Base-by-base conservation (phyloP, 2,888 invertebrate species). In the Candidula unifasciata region DNA sequence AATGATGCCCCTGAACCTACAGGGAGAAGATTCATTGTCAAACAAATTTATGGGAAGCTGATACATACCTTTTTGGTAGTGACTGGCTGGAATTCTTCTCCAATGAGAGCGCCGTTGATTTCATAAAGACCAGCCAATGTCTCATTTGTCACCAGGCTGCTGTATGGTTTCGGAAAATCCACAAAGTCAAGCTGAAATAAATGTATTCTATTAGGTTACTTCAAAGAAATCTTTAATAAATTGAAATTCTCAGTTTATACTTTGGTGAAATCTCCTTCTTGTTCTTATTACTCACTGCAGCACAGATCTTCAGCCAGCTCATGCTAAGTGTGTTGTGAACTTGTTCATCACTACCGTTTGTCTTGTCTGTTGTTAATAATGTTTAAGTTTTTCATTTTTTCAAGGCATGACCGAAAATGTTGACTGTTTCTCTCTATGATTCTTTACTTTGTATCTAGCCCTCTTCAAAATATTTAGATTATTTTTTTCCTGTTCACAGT, bases 71-170 rank as follows among this genome's bases (percentile, higher is more conserved):
- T 54, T 52, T 83, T 78, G 27, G 24, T 44, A 60, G 27, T 68
- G n/a, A 37, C 24, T 30, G 44, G 77, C 24, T 76, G 82, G 60
- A 82, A 77, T 33, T 77, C 68, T 37, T 77, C 52, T 44, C 82
- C 82, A 30, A 83, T 27, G 6, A 33, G 27, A 35, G 77, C 44
- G 10, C 78, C 77, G 64, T 80, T 79, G n/a, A 37, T 73, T n/a
- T 79, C 79, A 64, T 80, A 84, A 30, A 83, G 79, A 57, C 21
- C 35, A 24, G 83, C 73, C 33, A 84, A 44, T 5, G 79, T 84
- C n/a, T 84, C 73, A 54, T 84, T 84, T 71, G 83, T 84, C 13
- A 80, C 73, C 2, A 84, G 80, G 54, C 64, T 27, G 21, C 57
- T 54, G 35, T 79, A 84, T 8, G 83, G 64, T 52, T 84, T 84